Percentiles rank a stretch among this genome's conserved stretches.
These are phyloP conservation scores for Nymphalis polychloros DNA, from an alignment of 2,888 invertebrate genomes.

Conservation along the genomic window DNA sequence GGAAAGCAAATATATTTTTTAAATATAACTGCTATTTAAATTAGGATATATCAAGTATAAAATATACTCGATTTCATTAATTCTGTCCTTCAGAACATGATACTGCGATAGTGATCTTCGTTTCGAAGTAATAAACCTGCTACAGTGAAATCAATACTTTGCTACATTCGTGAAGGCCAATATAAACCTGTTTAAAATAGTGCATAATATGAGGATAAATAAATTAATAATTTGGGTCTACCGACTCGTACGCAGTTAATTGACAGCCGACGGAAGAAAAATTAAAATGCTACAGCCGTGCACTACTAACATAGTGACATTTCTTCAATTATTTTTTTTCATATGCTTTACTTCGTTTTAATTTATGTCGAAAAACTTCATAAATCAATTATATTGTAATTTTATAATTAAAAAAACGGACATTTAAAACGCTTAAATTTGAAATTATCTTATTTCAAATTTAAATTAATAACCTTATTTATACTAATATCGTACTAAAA, in stretches of 20 bases:
- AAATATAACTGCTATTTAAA: too few species aligned
- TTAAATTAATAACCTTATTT: too few species aligned
- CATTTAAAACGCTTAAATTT: too few species aligned
- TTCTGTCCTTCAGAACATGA: neutral
- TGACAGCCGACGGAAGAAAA: conserved; percentile 19
- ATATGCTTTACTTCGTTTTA: too few species aligned
- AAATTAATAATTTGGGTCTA: conserved; percentile 1
- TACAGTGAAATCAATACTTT: conserved; percentile 36
- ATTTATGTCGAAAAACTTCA: too few species aligned
- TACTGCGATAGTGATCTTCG: neutral
- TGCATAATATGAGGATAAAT: conserved; percentile 5
- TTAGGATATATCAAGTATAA: neutral
- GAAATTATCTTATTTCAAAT: too few species aligned
- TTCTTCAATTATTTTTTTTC: too few species aligned
- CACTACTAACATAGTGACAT: too few species aligned
- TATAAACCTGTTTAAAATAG: conserved; percentile 8
- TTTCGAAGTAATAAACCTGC: conserved; percentile 36
- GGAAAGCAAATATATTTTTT: too few species aligned
- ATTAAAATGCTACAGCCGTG: neutral
- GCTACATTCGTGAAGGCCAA: conserved; percentile 18
- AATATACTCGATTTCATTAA: neutral
- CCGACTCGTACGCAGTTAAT: conserved; percentile 15
- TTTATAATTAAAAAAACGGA: too few species aligned
- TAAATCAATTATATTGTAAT: too few species aligned
- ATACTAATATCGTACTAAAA: too few species aligned